Conservation (phyloP, 30 jellyfish, hydroid and myxozoan genomes). For the Nemopilema nomurai region DNA sequence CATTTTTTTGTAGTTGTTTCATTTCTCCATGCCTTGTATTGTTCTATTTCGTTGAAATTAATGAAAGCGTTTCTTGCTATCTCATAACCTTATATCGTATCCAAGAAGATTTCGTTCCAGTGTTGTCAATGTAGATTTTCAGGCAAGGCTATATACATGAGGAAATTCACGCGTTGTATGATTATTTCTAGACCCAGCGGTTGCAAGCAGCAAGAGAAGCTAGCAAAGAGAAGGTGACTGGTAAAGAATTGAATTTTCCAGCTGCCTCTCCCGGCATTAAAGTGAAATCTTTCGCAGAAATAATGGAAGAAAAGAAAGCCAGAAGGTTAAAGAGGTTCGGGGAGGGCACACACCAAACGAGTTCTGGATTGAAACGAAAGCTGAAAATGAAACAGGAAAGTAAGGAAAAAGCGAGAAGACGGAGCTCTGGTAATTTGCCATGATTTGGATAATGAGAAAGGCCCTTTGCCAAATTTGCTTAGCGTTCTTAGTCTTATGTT, state of each 20-base stretch:
- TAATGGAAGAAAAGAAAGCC: slow-evolving; percentile 92
- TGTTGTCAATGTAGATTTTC: too few species aligned
- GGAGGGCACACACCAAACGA: background rate
- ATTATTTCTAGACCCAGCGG: slow-evolving; percentile 15
- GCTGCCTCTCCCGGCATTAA: slow-evolving; percentile 49
- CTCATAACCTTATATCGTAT: too few species aligned
- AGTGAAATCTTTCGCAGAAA: slow-evolving; percentile 85
- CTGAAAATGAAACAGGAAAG: slow-evolving; percentile 2
- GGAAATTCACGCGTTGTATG: background rate
- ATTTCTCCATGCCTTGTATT: too few species aligned
- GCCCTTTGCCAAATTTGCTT: background rate
- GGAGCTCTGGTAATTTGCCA: background rate
- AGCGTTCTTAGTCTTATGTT: too few species aligned
- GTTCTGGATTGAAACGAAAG: background rate
- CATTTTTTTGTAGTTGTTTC: too few species aligned
- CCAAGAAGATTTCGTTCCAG: too few species aligned
- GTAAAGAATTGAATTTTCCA: slow-evolving; percentile 1
- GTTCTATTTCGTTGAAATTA: too few species aligned
- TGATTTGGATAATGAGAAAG: background rate
- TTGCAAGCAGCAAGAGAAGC: slow-evolving; percentile 17
- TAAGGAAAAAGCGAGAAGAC: background rate
- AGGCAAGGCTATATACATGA: too few species aligned
- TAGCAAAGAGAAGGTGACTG: slow-evolving; percentile 12
- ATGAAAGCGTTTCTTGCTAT: too few species aligned
- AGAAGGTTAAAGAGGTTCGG: slow-evolving; percentile 54